phyloP scores from a whole-genome alignment of 2,888 invertebrate species.

The Miltochrista miniata region DNA sequence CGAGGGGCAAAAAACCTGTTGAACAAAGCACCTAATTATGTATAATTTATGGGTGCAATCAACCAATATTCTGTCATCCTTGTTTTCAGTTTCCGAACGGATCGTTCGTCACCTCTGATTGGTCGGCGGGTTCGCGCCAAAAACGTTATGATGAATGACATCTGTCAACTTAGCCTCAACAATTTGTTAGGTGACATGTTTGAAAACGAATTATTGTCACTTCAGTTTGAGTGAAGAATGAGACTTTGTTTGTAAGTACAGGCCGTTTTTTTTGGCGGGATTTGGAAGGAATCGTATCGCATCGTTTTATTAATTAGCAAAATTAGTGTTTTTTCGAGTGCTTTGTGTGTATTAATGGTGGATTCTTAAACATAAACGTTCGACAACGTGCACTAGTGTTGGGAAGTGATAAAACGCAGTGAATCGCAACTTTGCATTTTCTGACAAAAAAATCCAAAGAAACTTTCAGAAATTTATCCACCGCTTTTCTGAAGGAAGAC shows the following conservation, averaged over 20 bases:
- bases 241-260: conserved; percentile 18
- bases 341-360: no score
- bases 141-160: conserved; percentile 63
- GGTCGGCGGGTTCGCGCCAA: conserved; percentile 63
- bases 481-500: no score
- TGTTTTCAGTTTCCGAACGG: conserved; percentile 35
- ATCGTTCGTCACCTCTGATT: conserved; percentile 73
- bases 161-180: conserved; percentile 63
- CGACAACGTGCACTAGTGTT: no score
- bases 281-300: no score
- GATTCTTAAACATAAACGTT: no score
- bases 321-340: no score
- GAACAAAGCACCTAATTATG: conserved; percentile 4
- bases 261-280: no score
- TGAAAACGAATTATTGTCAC: conserved; percentile 49
- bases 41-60: conserved; percentile 1
- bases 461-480: no score
- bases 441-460: no score
- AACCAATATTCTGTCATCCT: conserved; percentile 21
- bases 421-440: no score
- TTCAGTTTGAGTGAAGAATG: conserved; percentile 17
- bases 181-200: conserved; percentile 68
- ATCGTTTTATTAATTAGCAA: no score
- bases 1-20: neutral
- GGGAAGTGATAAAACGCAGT: no score